Percentiles rank a stretch among this genome's conserved stretches.
Evolutionary conservation across 2,113 vertebrate species (phyloP).

Genomic region (Corythornis madagascariensis): DNA sequence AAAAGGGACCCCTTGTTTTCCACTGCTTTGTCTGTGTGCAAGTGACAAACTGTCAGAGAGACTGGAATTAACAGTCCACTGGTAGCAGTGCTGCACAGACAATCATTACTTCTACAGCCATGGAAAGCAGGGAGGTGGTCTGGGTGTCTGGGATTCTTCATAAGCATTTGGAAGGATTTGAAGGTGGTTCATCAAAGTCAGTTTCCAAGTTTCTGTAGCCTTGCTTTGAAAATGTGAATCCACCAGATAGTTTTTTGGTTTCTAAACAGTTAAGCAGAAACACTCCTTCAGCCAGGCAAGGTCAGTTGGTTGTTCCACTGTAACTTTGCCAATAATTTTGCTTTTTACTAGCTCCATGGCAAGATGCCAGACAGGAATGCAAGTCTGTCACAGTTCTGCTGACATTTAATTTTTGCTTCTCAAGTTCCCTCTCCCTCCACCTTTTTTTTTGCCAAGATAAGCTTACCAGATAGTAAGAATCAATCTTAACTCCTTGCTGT

Average conservation of each 20-base stretch:
- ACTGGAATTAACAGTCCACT: neutral
- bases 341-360: slow-evolving; percentile 40
- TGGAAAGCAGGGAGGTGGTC: neutral
- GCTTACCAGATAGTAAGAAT: neutral
- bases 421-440: slow-evolving; percentile 20
- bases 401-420: slow-evolving; percentile 52
- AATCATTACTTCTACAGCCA: neutral
- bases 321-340: slow-evolving; percentile 14
- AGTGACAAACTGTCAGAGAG: neutral
- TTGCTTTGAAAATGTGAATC: neutral
- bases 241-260: neutral
- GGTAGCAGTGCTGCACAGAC: neutral
- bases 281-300: neutral
- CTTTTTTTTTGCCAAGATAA: slow-evolving; percentile 51
- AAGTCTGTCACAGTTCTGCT: slow-evolving; percentile 49
- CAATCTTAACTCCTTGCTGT: slow-evolving; percentile 21
- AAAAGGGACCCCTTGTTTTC: neutral
- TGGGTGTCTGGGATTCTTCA: neutral
- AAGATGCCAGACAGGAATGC: slow-evolving; percentile 38
- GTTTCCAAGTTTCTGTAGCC: neutral
- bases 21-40: neutral
- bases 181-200: neutral
- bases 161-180: neutral
- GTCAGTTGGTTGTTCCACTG: slow-evolving; percentile 25
- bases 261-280: slow-evolving; percentile 46